A percentile compares a stretch with the other conserved stretches of the same genome.
Evolutionary conservation across 2,113 vertebrate species (phyloP).

Genomic region (Leucoraja erinaceus): DNA sequence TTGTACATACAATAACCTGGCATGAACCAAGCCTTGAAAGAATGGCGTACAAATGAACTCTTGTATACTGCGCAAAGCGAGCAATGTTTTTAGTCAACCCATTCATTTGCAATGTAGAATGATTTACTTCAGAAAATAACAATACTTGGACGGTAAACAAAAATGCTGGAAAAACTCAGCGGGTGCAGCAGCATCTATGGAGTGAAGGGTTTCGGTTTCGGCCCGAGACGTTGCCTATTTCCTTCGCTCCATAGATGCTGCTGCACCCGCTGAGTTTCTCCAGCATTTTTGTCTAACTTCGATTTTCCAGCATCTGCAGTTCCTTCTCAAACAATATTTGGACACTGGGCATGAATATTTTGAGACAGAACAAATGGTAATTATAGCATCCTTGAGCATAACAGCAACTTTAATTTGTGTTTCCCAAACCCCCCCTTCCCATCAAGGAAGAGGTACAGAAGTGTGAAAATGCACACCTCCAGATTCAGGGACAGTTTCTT

Average conservation of each 20-base stretch:
- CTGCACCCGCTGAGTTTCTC: too few species aligned
- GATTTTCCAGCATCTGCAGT: too few species aligned
- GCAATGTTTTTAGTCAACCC: background rate
- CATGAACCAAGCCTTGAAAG: background rate
- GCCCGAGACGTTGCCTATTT: too few species aligned
- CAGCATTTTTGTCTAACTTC: too few species aligned
- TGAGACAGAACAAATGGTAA: background rate
- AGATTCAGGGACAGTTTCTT: too few species aligned
- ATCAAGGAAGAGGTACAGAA: too few species aligned
- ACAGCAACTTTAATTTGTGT: background rate
- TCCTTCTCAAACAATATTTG: background rate
- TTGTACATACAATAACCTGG: background rate
- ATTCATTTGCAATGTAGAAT: background rate
- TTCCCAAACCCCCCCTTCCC: background rate
- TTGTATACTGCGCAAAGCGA: background rate
- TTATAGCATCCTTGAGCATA: background rate
- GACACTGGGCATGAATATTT: background rate
- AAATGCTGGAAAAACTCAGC: too few species aligned
- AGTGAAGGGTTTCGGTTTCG: too few species aligned
- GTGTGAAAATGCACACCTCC: too few species aligned
- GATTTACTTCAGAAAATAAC: background rate
- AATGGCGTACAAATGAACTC: background rate
- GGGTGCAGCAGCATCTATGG: too few species aligned
- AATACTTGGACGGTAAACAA: background rate
- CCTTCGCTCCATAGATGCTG: too few species aligned